phyloP scores from a whole-genome alignment of 2,888 invertebrate genomes.

The Uropetala carovei region DNA sequence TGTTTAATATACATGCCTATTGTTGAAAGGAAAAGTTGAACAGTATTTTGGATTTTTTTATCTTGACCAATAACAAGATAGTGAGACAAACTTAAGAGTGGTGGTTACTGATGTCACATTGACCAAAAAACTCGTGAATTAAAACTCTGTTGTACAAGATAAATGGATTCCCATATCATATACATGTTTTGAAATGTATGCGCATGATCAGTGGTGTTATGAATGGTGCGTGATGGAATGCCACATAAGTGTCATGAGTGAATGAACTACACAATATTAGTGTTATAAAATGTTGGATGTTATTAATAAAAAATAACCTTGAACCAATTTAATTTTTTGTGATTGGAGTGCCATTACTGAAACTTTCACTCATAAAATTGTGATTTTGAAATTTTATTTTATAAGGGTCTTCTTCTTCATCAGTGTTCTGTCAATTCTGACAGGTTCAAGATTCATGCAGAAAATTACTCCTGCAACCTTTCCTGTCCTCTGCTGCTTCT shows the following conservation, averaged over 20 bases:
- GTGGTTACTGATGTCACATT: slow-evolving; percentile 58
- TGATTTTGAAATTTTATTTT: too few relatives aligned
- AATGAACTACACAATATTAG: slow-evolving; percentile 60
- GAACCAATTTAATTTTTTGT: neutral
- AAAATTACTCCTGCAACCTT: too few relatives aligned
- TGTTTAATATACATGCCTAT: slow-evolving; percentile 63
- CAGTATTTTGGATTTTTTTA: slow-evolving; percentile 64
- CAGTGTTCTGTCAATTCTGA: too few relatives aligned
- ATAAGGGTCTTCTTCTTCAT: too few relatives aligned
- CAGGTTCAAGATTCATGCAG: too few relatives aligned
- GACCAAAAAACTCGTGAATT: slow-evolving; percentile 54
- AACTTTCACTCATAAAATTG: too few relatives aligned
- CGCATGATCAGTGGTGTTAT: slow-evolving; percentile 50
- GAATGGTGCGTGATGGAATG: slow-evolving; percentile 56
- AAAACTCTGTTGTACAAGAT: slow-evolving; percentile 62
- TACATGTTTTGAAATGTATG: slow-evolving; percentile 59
- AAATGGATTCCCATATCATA: slow-evolving; percentile 62
- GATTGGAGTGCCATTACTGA: neutral
- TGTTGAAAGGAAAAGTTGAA: slow-evolving; percentile 59
- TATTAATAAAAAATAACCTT: slow-evolving; percentile 62
- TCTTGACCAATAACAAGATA: slow-evolving; percentile 63
- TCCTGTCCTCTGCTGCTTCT: too few relatives aligned
- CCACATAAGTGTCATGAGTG: slow-evolving; percentile 55
- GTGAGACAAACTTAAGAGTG: slow-evolving; percentile 59
- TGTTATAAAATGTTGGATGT: slow-evolving; percentile 63